Evolutionary conservation across 2,113 vertebrate genomes (phyloP).

Genomic region (Hoplias malabaricus): DNA sequence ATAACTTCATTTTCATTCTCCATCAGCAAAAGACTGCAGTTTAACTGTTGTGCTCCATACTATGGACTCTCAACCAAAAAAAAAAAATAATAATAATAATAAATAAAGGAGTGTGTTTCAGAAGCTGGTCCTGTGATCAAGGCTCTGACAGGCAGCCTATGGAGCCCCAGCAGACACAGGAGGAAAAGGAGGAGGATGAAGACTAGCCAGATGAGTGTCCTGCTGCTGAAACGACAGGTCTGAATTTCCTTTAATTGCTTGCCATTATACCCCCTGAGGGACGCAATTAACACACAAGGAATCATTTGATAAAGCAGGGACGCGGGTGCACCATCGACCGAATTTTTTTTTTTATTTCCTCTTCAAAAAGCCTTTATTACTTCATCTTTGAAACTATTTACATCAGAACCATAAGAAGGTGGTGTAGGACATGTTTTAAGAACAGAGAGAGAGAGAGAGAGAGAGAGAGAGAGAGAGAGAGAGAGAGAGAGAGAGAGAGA

Average conservation of each 20-base stretch:
- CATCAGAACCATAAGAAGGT: too few relatives aligned
- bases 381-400: not conserved
- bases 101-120: conserved; percentile 20
- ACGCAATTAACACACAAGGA: conserved; percentile 30
- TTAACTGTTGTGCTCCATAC: conserved; percentile 41
- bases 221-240: conserved; percentile 28
- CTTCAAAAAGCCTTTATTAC: not conserved
- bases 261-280: conserved; percentile 30
- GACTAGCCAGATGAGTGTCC: conserved; percentile 26
- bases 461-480: too few relatives aligned
- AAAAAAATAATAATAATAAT: not conserved
- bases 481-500: not conserved
- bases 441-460: not conserved
- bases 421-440: not conserved
- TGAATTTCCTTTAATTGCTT: conserved; percentile 33
- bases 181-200: conserved; percentile 26
- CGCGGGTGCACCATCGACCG: not conserved
- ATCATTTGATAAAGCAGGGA: conserved; percentile 22
- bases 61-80: conserved; percentile 17
- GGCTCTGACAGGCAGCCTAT: conserved; percentile 24
- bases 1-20: not conserved
- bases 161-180: conserved; percentile 14
- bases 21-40: conserved; percentile 5
- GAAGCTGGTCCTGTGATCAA: conserved; percentile 8
- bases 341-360: not conserved